Evolutionary conservation across 2,888 invertebrate genomes (phyloP).

Genomic region (Sphaerophoria taeniata): DNA sequence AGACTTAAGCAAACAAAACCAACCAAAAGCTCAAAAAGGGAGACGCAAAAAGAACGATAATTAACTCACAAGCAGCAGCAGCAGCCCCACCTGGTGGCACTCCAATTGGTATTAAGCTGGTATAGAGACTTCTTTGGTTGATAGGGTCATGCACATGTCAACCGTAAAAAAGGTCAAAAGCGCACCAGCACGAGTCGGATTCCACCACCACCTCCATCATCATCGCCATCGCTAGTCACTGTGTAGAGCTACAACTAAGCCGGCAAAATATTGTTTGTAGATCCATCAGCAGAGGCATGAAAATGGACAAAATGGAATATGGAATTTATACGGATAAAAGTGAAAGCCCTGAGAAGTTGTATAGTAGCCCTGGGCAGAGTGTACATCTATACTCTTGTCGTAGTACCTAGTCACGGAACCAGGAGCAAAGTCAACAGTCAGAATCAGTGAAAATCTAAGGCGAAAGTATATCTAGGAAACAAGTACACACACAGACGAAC

Average conservation of each 20-base stretch:
- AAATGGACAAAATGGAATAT: conserved; percentile 14
- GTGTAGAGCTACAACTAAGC: conserved; percentile 36
- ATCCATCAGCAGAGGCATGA: not conserved
- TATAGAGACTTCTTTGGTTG: conserved; percentile 62
- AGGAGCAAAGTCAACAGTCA: conserved; percentile 72
- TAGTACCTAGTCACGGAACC: conserved; percentile 42
- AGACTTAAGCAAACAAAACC: conserved; percentile 48
- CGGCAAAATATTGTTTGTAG: conserved; percentile 20
- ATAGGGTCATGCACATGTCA: conserved; percentile 73
- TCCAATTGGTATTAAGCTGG: conserved; percentile 1
- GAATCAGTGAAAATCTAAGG: conserved; percentile 63
- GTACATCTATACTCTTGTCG: not conserved
- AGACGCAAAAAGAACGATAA: conserved; percentile 25
- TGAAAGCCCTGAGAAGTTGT: conserved; percentile 55
- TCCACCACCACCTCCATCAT: not conserved
- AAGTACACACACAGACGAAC: too few relatives aligned
- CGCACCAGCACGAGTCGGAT: conserved; percentile 35
- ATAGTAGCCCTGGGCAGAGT: not conserved
- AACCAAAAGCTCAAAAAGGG: conserved; percentile 31
- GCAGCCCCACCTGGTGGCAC: conserved; percentile 26
- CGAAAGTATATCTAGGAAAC: conserved; percentile 40
- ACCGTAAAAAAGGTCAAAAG: conserved; percentile 71
- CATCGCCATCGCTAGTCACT: not conserved
- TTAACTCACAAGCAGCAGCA: conserved; percentile 39
- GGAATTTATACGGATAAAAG: conserved; percentile 67